Evolutionary conservation across 1,140 invertebrate genomes (phyloP).

Genomic region (Monomorium pharaonis): DNA sequence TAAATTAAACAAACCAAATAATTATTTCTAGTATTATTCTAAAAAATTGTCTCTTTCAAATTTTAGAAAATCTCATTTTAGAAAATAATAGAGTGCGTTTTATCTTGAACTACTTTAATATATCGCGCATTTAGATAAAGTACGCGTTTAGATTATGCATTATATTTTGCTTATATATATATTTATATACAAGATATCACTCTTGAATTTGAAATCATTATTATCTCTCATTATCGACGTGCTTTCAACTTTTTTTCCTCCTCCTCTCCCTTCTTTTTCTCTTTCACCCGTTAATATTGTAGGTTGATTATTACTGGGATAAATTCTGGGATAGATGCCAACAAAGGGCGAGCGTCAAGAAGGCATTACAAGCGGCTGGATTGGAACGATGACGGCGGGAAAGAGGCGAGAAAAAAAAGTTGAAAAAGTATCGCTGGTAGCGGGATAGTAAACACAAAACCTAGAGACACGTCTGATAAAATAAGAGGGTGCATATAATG

Average conservation of each 20-base stretch:
- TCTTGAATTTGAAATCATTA: conserved; percentile 1
- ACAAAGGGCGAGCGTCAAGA: not conserved
- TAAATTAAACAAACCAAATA: not conserved
- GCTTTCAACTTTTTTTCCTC: not conserved
- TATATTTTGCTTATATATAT: not conserved
- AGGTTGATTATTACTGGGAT: conserved; percentile 26
- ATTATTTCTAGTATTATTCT: not conserved
- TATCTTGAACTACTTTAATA: not conserved
- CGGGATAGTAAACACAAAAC: conserved; percentile 38
- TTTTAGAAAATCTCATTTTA: not conserved
- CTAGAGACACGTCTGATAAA: conserved; percentile 39
- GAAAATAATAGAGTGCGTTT: not conserved
- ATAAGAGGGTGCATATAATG: conserved; percentile 19
- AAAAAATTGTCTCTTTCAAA: too few relatives aligned
- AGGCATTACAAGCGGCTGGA: not conserved
- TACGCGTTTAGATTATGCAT: not conserved
- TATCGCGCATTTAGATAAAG: not conserved
- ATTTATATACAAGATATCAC: not conserved
- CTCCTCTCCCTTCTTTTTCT: not conserved
- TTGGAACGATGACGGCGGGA: too few relatives aligned
- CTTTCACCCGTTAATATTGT: not conserved
- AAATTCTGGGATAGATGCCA: conserved; percentile 16
- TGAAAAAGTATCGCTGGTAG: not conserved
- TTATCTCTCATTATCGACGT: conserved; percentile 15
- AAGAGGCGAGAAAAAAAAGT: not conserved